A percentile compares a stretch with the other conserved stretches of the same genome.
These are phyloP conservation scores for Brachionus manjavacas DNA, from an alignment of 1,140 invertebrate genomes.

Conservation along the genomic window DNA sequence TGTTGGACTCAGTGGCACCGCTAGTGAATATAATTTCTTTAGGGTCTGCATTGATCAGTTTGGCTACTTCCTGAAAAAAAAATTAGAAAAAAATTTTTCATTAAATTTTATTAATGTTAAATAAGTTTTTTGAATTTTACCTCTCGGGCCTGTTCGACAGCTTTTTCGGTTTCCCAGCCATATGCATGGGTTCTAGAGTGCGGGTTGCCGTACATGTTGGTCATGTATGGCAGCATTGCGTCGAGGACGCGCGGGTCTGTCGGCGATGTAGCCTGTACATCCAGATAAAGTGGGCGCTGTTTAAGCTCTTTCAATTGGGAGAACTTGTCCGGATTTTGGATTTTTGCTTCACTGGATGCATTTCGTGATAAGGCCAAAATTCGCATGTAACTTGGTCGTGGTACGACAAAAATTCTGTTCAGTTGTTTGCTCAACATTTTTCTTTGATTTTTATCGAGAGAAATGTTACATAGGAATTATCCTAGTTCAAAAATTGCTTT, in stretches of 20 bases:
- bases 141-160: slow-evolving; percentile 82
- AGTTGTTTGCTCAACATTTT: background rate
- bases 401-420: background rate
- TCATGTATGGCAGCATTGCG: slow-evolving; percentile 89
- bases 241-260: slow-evolving; percentile 88
- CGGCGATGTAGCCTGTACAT: slow-evolving; percentile 33
- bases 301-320: background rate
- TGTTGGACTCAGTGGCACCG: slow-evolving; percentile 98
- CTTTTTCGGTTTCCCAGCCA: slow-evolving; percentile 95
- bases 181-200: slow-evolving; percentile 97
- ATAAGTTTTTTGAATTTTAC: slow-evolving; percentile 54
- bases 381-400: background rate
- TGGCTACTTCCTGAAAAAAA: slow-evolving; percentile 71
- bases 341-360: background rate
- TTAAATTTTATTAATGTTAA: too few species aligned
- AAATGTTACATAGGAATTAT: background rate
- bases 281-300: slow-evolving; percentile 25
- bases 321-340: slow-evolving; percentile 10
- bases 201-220: slow-evolving; percentile 87
- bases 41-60: slow-evolving; percentile 87
- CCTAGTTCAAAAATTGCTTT: background rate
- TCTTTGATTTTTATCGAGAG: background rate
- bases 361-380: background rate
- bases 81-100: background rate
- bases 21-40: slow-evolving; percentile 98